A percentile compares a stretch with the other conserved stretches of the same genome.
phyloP scores from a whole-genome alignment of 92 coral and sea anemone genomes.

The Actinostola sp. region DNA sequence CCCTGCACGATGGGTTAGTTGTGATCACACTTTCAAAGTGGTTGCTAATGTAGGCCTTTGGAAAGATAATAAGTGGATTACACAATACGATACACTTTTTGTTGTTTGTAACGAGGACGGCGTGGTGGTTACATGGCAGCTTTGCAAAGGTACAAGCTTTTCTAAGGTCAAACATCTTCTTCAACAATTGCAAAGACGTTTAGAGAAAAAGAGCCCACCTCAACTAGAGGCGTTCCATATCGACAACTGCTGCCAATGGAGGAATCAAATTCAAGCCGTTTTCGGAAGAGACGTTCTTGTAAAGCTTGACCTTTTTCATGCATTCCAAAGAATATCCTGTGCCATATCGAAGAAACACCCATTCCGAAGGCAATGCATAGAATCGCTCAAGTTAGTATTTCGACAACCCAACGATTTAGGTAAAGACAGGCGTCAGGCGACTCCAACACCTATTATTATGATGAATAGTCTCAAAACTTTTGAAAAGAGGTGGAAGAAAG shows the following conservation, averaged over 20 bases:
- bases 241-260: conserved; percentile 49
- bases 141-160: conserved; percentile 49
- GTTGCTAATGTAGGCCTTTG: conserved; percentile 56
- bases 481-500: conserved; percentile 47
- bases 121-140: conserved; percentile 43
- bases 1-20: conserved; percentile 47
- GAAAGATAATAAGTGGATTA: conserved; percentile 52
- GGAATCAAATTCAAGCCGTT: conserved; percentile 26
- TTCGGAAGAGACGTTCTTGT: conserved; percentile 45
- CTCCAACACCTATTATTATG: conserved; percentile 38
- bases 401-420: conserved; percentile 47
- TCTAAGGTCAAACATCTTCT: conserved; percentile 26
- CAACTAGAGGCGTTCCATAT: too few relatives aligned
- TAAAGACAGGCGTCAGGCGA: conserved; percentile 35
- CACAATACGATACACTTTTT: conserved; percentile 46
- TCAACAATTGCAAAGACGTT: conserved; percentile 39
- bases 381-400: conserved; percentile 28
- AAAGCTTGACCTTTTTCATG: conserved; percentile 59
- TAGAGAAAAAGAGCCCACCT: conserved; percentile 17
- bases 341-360: conserved; percentile 45
- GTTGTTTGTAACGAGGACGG: conserved; percentile 57
- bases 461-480: conserved; percentile 43
- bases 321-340: conserved; percentile 36
- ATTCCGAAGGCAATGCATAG: conserved; percentile 28
- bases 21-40: conserved; percentile 57